Evolutionary conservation across 2,797 vertebrate species (phyloP).

Genomic region (Pipistrellus pipistrellus): DNA sequence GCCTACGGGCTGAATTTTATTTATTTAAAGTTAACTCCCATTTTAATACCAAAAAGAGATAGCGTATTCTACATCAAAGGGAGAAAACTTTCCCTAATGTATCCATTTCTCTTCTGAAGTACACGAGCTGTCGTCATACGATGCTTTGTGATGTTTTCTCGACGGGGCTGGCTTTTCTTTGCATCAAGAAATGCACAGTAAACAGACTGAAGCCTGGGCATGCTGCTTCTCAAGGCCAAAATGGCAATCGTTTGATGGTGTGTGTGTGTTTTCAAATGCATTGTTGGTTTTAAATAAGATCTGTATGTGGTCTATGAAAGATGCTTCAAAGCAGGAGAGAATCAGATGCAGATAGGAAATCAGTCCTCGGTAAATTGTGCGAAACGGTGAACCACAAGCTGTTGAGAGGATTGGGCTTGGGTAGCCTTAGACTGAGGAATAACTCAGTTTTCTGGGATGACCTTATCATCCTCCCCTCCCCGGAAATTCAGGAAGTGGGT

Average conservation of each 20-base stretch:
- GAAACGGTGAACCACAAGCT: background rate
- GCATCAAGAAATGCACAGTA: conserved; percentile 69
- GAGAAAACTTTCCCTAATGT: conserved; percentile 86
- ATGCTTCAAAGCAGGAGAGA: conserved; percentile 19
- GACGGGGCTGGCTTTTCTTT: conserved; percentile 83
- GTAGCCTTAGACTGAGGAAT: background rate
- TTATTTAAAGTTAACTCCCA: conserved; percentile 90
- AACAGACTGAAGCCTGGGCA: conserved; percentile 74
- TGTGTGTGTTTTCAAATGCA: conserved; percentile 64
- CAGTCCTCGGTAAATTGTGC: background rate
- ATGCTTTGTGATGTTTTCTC: conserved; percentile 83
- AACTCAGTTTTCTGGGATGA: background rate
- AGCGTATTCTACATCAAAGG: conserved; percentile 87
- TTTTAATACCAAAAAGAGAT: conserved; percentile 87
- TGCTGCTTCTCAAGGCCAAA: conserved; percentile 69
- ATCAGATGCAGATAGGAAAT: background rate
- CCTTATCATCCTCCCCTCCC: background rate
- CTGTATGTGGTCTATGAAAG: background rate
- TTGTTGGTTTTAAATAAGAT: conserved; percentile 76
- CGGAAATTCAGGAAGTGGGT: background rate
- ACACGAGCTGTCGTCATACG: conserved; percentile 70
- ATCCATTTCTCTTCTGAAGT: conserved; percentile 87
- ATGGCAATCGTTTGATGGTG: conserved; percentile 35
- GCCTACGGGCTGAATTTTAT: conserved; percentile 89
- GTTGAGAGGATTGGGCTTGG: background rate